Conservation (phyloP, 64 coral and sea anemone species). For the Cladopsammia gracilis region DNA sequence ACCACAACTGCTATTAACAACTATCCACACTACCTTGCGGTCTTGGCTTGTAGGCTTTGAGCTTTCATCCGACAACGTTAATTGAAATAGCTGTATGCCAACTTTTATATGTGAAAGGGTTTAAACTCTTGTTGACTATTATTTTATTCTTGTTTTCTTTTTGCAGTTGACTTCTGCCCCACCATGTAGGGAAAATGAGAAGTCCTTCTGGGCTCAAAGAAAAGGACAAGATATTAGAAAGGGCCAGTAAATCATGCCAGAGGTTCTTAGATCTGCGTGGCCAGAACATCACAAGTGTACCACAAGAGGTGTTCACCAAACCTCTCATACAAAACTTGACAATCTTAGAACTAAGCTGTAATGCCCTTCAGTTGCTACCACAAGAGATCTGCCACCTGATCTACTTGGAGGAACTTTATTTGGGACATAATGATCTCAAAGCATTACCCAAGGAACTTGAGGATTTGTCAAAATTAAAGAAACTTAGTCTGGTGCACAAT, state of each 20-base stretch:
- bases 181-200: conserved; percentile 63
- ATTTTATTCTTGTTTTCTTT: neutral
- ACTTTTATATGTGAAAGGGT: too few species aligned
- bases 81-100: too few species aligned
- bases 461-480: conserved; percentile 55
- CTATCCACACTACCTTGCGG: too few species aligned
- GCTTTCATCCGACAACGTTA: too few species aligned
- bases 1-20: too few species aligned
- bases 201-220: conserved; percentile 84
- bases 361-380: conserved; percentile 69
- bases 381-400: conserved; percentile 49
- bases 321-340: conserved; percentile 63
- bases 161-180: neutral
- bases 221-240: conserved; percentile 82
- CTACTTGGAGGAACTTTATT: conserved; percentile 69
- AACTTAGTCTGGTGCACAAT: conserved; percentile 81
- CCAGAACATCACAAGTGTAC: conserved; percentile 57
- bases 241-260: conserved; percentile 81
- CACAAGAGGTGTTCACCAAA: conserved; percentile 46
- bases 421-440: conserved; percentile 70
- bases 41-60: too few species aligned
- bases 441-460: conserved; percentile 67
- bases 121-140: too few species aligned
- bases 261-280: conserved; percentile 75
- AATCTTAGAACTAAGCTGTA: conserved; percentile 81